Base-by-base conservation (phyloP, 2,113 vertebrate species). In the Gorsachius goisagi region DNA sequence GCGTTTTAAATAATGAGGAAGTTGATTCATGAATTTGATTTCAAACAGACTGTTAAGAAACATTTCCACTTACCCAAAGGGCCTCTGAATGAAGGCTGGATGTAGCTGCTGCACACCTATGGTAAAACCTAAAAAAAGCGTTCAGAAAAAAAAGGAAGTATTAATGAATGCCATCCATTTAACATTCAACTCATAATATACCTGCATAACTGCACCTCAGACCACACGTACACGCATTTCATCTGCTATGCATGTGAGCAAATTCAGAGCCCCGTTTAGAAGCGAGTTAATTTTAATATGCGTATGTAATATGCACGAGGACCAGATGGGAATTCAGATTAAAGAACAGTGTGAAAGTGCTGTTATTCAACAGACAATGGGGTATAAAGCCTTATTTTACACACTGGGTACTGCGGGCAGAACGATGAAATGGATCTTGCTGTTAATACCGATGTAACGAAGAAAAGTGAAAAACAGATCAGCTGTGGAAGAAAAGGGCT, bases 81-180 rank as follows among this genome's bases (percentile, higher is more conserved):
- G 98, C 97, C 99, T 98, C 98, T 99, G 99, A 97, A 99, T 98
- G 96, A 99, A 98, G 68, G 99, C 98, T 59, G 99, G 99, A 95
- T 99, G 99, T 89, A 99, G 96, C 98, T 99, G 99, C 97, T 99
- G 99, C 69, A 99, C 98, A 84, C 99, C 99, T 90, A 99, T 97
- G 67, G 99, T 98, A 95, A 99, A 98, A 97, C 99, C 99, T 99
- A 35, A 96, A 35, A 96, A 97, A 55, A 73, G 15, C 1, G 2
- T 47, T 88, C 13, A 80, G 68, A 53, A 88, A 63, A 77, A 44
- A 44, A 41, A 41, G 39, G 24, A 83, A 69, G 5, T n/a, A 86
- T 97, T 89, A 96, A 76, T 26, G 10, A 90, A 79, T 15, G 12
- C 50, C 33, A 93, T 21, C 56, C n/a, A 59, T 53, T 66, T 39